Conservation (phyloP, 2,113 vertebrate species). For the Centropus bengalensis region DNA sequence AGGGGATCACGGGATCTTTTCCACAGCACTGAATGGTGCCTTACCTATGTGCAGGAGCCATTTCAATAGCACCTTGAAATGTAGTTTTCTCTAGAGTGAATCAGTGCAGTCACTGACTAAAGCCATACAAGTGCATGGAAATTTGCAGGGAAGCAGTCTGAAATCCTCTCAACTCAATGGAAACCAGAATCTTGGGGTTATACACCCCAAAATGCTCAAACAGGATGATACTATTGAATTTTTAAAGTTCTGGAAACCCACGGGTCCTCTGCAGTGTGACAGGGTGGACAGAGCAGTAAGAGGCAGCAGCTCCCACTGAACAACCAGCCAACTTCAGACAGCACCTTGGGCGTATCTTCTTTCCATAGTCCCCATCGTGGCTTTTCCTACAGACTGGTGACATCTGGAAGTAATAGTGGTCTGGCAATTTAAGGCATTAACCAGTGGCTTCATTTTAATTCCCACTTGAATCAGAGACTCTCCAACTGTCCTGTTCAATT, state of each 20-base stretch:
- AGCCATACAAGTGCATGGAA: not conserved
- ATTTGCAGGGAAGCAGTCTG: not conserved
- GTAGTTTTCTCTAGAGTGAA: not conserved
- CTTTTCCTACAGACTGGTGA: not conserved
- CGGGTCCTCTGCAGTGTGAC: not conserved
- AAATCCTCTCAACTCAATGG: not conserved
- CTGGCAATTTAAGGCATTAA: not conserved
- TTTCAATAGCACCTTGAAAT: not conserved
- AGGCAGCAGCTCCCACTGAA: not conserved
- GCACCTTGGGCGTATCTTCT: not conserved
- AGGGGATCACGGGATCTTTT: not conserved
- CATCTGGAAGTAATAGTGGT: not conserved
- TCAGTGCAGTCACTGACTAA: not conserved
- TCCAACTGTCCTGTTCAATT: not conserved
- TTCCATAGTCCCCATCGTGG: not conserved
- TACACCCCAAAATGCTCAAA: not conserved
- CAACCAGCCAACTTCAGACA: not conserved
- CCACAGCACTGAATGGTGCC: not conserved
- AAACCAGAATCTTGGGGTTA: not conserved
- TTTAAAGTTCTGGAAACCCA: not conserved
- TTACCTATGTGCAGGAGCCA: not conserved
- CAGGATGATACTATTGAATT: not conserved
- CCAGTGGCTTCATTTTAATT: not conserved
- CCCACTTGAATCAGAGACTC: not conserved
- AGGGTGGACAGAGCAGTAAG: not conserved